These are phyloP conservation scores for Tachypleus tridentatus DNA, from an alignment of 1,140 invertebrate genomes.

Conservation along the genomic window DNA sequence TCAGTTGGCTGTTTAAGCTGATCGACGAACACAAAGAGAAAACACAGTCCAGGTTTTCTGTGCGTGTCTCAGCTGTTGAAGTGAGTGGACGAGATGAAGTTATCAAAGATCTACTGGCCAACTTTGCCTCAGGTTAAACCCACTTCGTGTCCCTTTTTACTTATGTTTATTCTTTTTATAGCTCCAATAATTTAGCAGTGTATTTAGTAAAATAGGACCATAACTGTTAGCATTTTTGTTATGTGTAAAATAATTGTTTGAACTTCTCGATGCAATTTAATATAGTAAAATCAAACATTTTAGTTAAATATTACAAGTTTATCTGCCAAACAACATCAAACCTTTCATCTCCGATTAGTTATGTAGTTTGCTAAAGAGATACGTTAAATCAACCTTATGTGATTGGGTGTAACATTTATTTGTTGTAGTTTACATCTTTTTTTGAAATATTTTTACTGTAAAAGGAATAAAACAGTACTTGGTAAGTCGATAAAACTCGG, in stretches of 20 bases:
- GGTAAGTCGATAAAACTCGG: too few relatives aligned
- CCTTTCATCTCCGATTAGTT: too few relatives aligned
- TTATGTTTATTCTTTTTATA: neutral
- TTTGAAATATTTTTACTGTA: too few relatives aligned
- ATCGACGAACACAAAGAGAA: constrained; percentile 85
- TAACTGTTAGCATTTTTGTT: neutral
- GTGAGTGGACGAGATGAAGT: constrained; percentile 62
- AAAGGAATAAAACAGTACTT: too few relatives aligned
- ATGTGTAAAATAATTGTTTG: neutral
- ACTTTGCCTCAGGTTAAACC: constrained; percentile 45
- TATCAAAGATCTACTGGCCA: constrained; percentile 62
- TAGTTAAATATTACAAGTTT: too few relatives aligned
- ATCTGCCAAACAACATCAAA: too few relatives aligned
- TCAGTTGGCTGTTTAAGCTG: constrained; percentile 85
- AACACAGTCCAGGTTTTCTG: constrained; percentile 76
- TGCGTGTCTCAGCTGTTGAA: constrained; percentile 83
- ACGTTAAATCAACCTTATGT: too few relatives aligned
- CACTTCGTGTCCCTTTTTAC: neutral
- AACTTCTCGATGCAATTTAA: neutral
- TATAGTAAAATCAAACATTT: neutral
- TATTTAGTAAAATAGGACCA: neutral
- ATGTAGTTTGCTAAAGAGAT: too few relatives aligned
- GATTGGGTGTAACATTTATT: too few relatives aligned
- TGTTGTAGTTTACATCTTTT: too few relatives aligned
- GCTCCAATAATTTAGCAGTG: neutral